Evolutionary conservation across 2,888 invertebrate genomes (phyloP).

Genomic region (Tachina fera): DNA sequence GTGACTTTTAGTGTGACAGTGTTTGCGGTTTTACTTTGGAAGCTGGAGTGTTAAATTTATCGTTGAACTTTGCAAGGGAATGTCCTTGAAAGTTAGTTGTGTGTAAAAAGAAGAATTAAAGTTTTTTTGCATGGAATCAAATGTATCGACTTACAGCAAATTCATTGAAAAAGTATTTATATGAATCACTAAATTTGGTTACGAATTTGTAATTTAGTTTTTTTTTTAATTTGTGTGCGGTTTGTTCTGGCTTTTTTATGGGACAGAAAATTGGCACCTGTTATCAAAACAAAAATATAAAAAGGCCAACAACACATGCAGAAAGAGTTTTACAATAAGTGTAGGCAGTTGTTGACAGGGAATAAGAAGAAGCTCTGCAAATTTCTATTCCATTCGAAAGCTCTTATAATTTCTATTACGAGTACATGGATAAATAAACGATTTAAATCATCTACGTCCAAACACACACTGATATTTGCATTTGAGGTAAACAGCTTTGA

Average conservation of each 20-base stretch:
- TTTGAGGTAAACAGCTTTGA: too few relatives aligned
- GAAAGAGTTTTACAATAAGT: not conserved
- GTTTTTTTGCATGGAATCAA: not conserved
- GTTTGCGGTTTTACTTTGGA: not conserved
- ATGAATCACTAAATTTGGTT: not conserved
- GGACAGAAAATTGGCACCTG: constrained; percentile 51
- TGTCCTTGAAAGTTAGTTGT: constrained; percentile 27
- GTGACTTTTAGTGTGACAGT: constrained; percentile 2
- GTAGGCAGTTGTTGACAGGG: too few relatives aligned
- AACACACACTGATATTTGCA: too few relatives aligned
- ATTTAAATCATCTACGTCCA: too few relatives aligned
- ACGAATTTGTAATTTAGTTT: not conserved
- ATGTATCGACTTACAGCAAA: constrained; percentile 20
- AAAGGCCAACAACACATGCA: constrained; percentile 16
- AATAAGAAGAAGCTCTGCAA: too few relatives aligned
- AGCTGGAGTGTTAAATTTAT: not conserved
- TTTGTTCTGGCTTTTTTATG: constrained; percentile 13
- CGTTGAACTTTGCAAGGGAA: not conserved
- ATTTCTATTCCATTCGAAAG: not conserved
- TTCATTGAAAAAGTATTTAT: not conserved
- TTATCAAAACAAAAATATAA: constrained; percentile 34
- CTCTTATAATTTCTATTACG: too few relatives aligned
- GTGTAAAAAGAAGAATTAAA: constrained; percentile 7
- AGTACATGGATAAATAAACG: too few relatives aligned
- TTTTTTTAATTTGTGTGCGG: constrained; percentile 4